phyloP scores from a whole-genome alignment of 2,888 invertebrate genomes.

The Subacronicta megacephala region DNA sequence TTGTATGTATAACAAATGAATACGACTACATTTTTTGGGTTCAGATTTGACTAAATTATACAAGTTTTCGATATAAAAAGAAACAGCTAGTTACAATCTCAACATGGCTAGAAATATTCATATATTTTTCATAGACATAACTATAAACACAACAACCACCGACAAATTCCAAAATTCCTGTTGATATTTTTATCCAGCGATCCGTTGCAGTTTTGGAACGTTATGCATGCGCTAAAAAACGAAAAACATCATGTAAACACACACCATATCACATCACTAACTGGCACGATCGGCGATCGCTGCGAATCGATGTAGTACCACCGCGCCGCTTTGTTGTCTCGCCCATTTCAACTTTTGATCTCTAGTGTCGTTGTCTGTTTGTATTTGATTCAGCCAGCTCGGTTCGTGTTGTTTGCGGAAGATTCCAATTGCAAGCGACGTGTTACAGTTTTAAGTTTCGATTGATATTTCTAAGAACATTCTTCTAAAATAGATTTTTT shows the following conservation, averaged over 20 bases:
- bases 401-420: slow-evolving; percentile 49
- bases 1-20: not conserved
- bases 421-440: slow-evolving; percentile 32
- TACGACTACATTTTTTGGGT: not conserved
- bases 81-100: no score
- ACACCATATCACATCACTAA: slow-evolving; percentile 37
- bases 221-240: slow-evolving; percentile 11
- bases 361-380: slow-evolving; percentile 54
- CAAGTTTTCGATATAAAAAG: no score
- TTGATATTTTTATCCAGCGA: not conserved
- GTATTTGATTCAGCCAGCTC: slow-evolving; percentile 50
- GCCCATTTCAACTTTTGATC: slow-evolving; percentile 58
- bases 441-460: slow-evolving; percentile 22
- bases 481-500: not conserved
- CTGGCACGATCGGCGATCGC: slow-evolving; percentile 33
- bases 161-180: not conserved
- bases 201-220: slow-evolving; percentile 3
- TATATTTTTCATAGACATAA: no score
- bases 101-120: no score
- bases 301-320: slow-evolving; percentile 45
- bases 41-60: not conserved
- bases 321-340: slow-evolving; percentile 50
- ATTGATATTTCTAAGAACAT: slow-evolving; percentile 9
- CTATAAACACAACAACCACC: not conserved
- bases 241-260: slow-evolving; percentile 28